phyloP scores from a whole-genome alignment of 2,797 vertebrate genomes.

The Falco berigora region DNA sequence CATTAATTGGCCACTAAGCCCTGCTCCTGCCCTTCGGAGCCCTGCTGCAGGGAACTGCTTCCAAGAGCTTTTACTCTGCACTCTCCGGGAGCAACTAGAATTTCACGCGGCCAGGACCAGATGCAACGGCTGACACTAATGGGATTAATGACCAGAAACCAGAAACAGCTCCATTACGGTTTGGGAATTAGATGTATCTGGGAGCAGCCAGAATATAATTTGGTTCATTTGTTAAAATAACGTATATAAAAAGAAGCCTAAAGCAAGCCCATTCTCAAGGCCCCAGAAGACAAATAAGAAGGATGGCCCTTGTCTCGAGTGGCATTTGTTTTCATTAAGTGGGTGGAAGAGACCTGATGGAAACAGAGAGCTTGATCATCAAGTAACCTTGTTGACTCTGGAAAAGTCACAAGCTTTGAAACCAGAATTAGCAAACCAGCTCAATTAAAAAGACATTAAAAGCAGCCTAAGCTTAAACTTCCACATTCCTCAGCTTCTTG shows the following conservation, averaged over 20 bases:
- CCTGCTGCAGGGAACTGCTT: not conserved
- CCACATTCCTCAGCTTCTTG: not conserved
- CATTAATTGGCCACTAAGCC: not conserved
- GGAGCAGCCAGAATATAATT: not conserved
- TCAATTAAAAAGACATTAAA: not conserved
- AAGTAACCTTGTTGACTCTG: not conserved
- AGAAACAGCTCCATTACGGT: not conserved
- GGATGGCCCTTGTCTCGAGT: not conserved
- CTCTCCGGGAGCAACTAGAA: not conserved
- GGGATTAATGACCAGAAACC: not conserved
- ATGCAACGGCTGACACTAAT: not conserved
- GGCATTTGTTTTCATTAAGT: constrained; percentile 41
- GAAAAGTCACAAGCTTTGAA: not conserved
- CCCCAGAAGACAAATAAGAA: not conserved
- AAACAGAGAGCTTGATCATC: not conserved
- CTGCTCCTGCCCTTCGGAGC: not conserved
- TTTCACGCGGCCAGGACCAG: not conserved
- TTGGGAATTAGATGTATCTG: not conserved
- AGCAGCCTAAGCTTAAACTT: not conserved
- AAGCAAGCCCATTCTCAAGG: not conserved
- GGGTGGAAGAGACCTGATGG: not conserved
- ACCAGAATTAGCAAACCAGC: not conserved
- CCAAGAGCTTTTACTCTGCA: not conserved
- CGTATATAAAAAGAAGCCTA: not conserved
- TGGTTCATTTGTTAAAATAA: constrained; percentile 12